Evolutionary conservation across 2,888 invertebrate species (phyloP).

Genomic region (Trachelus stipa): DNA sequence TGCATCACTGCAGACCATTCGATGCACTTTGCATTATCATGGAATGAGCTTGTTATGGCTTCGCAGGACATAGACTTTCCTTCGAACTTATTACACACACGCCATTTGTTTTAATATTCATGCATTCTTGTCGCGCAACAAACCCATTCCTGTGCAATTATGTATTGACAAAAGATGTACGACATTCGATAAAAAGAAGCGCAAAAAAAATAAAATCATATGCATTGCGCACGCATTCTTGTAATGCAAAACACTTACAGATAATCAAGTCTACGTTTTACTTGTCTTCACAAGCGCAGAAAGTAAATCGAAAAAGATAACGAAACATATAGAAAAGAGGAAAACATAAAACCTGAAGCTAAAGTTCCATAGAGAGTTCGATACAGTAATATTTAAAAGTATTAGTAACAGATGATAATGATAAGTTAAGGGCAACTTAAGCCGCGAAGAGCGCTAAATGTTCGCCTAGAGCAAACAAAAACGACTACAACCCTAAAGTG

Average conservation of each 20-base stretch:
- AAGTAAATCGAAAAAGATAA: neutral
- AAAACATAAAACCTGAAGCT: constrained; percentile 7
- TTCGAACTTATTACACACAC: neutral
- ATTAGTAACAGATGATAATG: neutral
- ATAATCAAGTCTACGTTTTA: neutral
- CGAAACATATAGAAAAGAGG: neutral
- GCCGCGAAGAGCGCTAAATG: neutral
- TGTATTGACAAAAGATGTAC: neutral
- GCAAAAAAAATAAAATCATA: neutral
- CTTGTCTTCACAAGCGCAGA: neutral
- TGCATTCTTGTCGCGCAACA: neutral
- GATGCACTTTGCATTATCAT: neutral
- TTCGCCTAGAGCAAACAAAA: neutral
- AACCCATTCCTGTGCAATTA: neutral
- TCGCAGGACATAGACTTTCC: neutral
- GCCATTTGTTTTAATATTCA: neutral
- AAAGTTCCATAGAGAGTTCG: neutral
- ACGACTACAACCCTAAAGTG: neutral
- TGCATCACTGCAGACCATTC: constrained; percentile 4
- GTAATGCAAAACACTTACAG: neutral
- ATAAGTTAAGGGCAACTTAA: neutral
- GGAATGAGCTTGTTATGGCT: constrained; percentile 4
- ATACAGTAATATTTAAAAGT: neutral
- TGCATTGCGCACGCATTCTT: neutral
- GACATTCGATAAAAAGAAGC: neutral